phyloP scores from a whole-genome alignment of 2,888 invertebrate genomes.

The Gryllus longicercus region DNA sequence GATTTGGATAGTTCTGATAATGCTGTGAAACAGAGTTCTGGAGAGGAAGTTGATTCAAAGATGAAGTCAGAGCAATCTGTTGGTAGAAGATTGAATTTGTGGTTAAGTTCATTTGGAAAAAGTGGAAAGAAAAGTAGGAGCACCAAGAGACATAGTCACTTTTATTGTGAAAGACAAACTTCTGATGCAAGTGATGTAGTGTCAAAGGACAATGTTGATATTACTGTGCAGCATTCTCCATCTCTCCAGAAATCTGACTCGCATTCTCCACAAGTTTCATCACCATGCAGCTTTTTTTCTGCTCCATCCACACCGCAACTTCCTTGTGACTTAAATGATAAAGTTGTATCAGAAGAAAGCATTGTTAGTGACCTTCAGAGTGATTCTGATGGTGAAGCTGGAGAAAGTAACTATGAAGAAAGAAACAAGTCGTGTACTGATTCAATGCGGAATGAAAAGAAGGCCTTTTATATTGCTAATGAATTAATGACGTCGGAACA shows the following conservation, averaged over 20 bases:
- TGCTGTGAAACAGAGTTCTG: conserved; percentile 30
- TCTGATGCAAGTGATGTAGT: neutral
- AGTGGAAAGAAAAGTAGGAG: conserved; percentile 37
- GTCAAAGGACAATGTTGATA: conserved; percentile 5
- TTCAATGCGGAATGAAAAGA: conserved; percentile 42
- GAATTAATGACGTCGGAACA: conserved; percentile 56
- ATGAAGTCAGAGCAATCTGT: conserved; percentile 32
- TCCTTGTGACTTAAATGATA: conserved; percentile 20
- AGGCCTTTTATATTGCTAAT: conserved; percentile 51
- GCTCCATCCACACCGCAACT: neutral
- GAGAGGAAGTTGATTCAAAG: conserved; percentile 33
- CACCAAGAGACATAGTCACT: conserved; percentile 38
- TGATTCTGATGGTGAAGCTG: conserved; percentile 36
- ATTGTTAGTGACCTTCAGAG: conserved; percentile 37
- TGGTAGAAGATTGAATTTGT: conserved; percentile 38
- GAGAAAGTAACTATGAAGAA: conserved; percentile 27
- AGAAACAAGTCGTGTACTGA: conserved; percentile 34
- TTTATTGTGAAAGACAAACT: conserved; percentile 37
- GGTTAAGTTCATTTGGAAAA: conserved; percentile 45
- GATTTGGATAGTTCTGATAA: conserved; percentile 37
- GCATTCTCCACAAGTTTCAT: no score
- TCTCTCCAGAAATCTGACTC: neutral
- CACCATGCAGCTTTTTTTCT: neutral
- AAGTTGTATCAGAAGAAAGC: conserved; percentile 36
- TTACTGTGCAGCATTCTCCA: neutral